Percentiles rank a stretch among this genome's conserved stretches.
Conservation (phyloP, 2,113 vertebrate species). For the Tringa solitaria region DNA sequence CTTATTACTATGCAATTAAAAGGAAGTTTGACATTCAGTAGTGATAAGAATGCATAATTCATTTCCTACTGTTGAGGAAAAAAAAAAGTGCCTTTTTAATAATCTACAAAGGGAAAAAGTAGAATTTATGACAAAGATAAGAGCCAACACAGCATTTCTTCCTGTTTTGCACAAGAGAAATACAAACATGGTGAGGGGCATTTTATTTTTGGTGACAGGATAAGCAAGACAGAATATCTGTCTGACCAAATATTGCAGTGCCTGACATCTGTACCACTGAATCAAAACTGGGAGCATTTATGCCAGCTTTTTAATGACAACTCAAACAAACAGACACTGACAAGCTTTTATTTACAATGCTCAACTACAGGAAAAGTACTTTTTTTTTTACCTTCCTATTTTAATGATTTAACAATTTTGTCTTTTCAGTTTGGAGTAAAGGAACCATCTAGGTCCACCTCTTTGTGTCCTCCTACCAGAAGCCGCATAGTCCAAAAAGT, state of each 20-base stretch:
- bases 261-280: neutral
- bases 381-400: neutral
- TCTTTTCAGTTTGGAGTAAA: neutral
- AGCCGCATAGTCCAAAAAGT: neutral
- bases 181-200: neutral
- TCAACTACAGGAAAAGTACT: neutral
- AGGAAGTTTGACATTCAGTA: neutral
- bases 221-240: neutral
- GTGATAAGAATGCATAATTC: neutral
- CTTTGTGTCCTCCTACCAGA: neutral
- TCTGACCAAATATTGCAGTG: neutral
- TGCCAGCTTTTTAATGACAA: neutral
- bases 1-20: neutral
- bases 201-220: conserved; percentile 3
- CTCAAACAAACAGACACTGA: neutral
- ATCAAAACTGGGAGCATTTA: neutral
- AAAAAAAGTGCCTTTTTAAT: neutral
- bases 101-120: neutral
- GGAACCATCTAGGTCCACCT: neutral
- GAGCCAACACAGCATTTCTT: neutral
- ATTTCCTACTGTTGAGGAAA: neutral
- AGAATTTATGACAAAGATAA: neutral
- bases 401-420: neutral
- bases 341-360: neutral
- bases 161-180: conserved; percentile 12